Conservation (phyloP, 2,113 vertebrate genomes). For the Alaudala cheleensis region DNA sequence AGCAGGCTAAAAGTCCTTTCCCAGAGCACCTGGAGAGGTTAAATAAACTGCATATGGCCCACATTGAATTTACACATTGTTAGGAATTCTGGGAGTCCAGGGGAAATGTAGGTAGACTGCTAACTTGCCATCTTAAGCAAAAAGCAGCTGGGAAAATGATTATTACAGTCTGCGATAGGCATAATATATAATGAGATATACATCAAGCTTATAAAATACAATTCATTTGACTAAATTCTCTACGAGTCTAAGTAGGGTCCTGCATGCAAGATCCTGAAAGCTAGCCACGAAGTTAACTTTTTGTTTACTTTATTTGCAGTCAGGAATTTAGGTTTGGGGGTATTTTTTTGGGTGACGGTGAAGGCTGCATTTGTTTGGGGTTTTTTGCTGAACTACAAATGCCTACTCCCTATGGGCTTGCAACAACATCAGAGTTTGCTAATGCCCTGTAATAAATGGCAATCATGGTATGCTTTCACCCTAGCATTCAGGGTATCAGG, state of each 20-base stretch:
- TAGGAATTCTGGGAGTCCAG: conserved; percentile 38
- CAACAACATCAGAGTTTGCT: conserved; percentile 26
- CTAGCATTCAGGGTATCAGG: conserved; percentile 48
- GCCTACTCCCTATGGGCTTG: background rate
- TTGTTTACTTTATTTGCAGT: background rate
- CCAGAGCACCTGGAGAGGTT: conserved; percentile 64
- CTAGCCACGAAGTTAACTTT: background rate
- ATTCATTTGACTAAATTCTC: conserved; percentile 10
- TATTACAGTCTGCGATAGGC: background rate
- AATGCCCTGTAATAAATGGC: conserved; percentile 31
- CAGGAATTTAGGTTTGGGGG: background rate
- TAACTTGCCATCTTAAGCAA: conserved; percentile 48
- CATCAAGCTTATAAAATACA: background rate
- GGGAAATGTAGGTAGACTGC: conserved; percentile 28
- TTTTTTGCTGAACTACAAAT: conserved; percentile 7
- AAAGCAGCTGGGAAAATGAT: conserved; percentile 4
- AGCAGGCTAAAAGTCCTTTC: conserved; percentile 50
- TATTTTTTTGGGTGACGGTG: background rate
- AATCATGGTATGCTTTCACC: background rate
- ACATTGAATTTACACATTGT: conserved; percentile 56
- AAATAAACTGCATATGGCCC: conserved; percentile 58
- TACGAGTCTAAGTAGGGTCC: background rate
- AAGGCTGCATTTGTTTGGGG: background rate
- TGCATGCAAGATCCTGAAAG: background rate
- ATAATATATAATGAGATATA: background rate